phyloP scores from a whole-genome alignment of 2,797 vertebrate species.

The Zenarchopterus dispar region DNA sequence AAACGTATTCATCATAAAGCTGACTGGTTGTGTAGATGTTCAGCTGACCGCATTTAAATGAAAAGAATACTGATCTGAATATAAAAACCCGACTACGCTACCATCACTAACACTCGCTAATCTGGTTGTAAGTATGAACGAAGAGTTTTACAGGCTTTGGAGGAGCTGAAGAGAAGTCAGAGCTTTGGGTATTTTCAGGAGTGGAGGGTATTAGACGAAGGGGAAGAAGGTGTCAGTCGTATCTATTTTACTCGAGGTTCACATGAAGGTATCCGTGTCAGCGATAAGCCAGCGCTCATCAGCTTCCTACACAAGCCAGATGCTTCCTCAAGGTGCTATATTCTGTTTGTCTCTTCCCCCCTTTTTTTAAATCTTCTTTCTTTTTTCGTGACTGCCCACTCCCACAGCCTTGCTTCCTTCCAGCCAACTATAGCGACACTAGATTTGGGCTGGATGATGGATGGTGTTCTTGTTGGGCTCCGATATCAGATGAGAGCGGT shows the following conservation, averaged over 20 bases:
- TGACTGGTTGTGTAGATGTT: background rate
- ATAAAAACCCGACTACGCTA: slow-evolving; percentile 9
- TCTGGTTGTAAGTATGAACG: background rate
- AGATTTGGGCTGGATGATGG: no score
- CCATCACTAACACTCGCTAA: background rate
- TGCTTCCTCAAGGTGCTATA: slow-evolving; percentile 27
- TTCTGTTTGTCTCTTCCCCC: slow-evolving; percentile 1
- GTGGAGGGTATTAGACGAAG: background rate
- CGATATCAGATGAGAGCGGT: background rate
- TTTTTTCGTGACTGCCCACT: background rate
- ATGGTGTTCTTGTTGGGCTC: slow-evolving; percentile 3
- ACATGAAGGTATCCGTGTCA: slow-evolving; percentile 26
- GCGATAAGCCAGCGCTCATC: slow-evolving; percentile 33
- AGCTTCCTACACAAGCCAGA: slow-evolving; percentile 35
- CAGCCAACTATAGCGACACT: no score
- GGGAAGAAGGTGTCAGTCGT: slow-evolving; percentile 27
- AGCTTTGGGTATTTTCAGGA: slow-evolving; percentile 21
- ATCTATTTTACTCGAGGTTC: slow-evolving; percentile 43
- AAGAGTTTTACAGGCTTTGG: slow-evolving; percentile 12
- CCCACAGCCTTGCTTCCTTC: no score
- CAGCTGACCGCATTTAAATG: background rate
- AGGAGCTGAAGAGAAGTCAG: slow-evolving; percentile 14
- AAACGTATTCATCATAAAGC: background rate
- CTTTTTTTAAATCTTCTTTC: background rate
- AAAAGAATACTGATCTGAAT: slow-evolving; percentile 11